Base-by-base conservation (phyloP, 2,113 vertebrate genomes). In the Tragelaphus scriptus region DNA sequence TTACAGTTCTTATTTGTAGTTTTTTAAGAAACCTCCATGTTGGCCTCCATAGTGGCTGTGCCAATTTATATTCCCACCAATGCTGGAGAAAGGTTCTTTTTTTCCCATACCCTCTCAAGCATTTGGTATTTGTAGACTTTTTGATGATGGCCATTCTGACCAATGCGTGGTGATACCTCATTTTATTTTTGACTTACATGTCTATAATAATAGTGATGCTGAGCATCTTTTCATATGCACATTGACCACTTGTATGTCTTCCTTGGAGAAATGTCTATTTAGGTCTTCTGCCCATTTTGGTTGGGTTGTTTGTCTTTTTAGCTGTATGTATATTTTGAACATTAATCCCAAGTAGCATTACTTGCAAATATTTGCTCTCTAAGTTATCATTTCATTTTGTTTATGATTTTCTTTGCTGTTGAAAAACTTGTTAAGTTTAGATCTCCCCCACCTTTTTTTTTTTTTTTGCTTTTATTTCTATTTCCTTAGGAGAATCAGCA, bases 361-460 rank as follows among this genome's bases (percentile, higher is more conserved):
- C 6, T 80, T 80, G 26, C 8, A 80, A 80, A 49, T 80, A 30
- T 80, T 80, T 80, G 16, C 47, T 80, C 77, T 19, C 26, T 17
- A 80, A 1, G 14, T 80, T 49, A 49, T 49, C 44, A 28, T 11
- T 80, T 49, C 14, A 49, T 80, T 49, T 30, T 79, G 14, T 30
- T 49, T 30, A 30, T 30, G 44, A 8, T 80, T 80, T 80, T 17
- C 77, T 80, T 80, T 80, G 15, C 77, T 80, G 47, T 80, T 2
- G 4, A 80, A 51, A 80, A 80, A 15, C 44, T 80, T 51, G 8
- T 71, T 51, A 80, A 80, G 28, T 51, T 51, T 80, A 51, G 77
- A 30, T 51, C 4, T 1, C 7, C 61, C 3, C 7, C 16, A 0
- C 32, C 2, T 9, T 17, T 17, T 17, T 26, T 25, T 47, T 9